Evolutionary conservation across 2,888 invertebrate genomes (phyloP), one percentile per base, ranked within the genome.

Genomic region (Apamea anceps): DNA sequence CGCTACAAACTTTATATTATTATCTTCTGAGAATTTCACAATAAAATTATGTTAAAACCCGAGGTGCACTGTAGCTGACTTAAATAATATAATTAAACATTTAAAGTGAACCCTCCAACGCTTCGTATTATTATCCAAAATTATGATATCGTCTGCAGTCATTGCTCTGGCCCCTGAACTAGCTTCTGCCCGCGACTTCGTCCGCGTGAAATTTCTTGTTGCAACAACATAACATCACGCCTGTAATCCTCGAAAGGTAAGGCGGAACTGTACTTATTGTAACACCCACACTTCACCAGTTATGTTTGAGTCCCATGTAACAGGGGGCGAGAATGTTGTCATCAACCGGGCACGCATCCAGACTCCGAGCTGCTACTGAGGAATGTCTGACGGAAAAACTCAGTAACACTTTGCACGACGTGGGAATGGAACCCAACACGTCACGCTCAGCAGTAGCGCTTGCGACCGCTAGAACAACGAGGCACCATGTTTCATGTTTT

Each of bases 21-120:
- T 28, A 63, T 32, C 2, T 28, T 51, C 48, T 45, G 45, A n/a
- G 28, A 67, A 72, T 71, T 28, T 13, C 12, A 60, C 48, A 37
- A 28, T 10, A 13, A 48, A 68, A 54, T 5, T 15, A 0, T 37
- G 0, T 57, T 37, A 21, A 12, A 3, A 10, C 15, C 7, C 5
- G 10, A 62, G 12, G 42, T 72, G 45, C 25, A 12, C n/a, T 37
- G 25, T 25, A 54, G 60, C 21, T 10, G 51, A 32, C n/a, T 42
- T 37, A 7, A 70, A 37, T 48, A 72, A 57, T 45, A 51, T 25
- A 37, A 60, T 13, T 10, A 21, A 54, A 42, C 0, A 57, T 32
- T 37, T 60, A n/a, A n/a, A 10, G 37, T 66, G 28, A 68, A 85
- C 37, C 21, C 75, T 70, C 28, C 21, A 48, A 25, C 3, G 37